Evolutionary conservation across 2,888 invertebrate genomes (phyloP), one percentile per base, ranked within the genome.

Genomic region (Phasia obesa): DNA sequence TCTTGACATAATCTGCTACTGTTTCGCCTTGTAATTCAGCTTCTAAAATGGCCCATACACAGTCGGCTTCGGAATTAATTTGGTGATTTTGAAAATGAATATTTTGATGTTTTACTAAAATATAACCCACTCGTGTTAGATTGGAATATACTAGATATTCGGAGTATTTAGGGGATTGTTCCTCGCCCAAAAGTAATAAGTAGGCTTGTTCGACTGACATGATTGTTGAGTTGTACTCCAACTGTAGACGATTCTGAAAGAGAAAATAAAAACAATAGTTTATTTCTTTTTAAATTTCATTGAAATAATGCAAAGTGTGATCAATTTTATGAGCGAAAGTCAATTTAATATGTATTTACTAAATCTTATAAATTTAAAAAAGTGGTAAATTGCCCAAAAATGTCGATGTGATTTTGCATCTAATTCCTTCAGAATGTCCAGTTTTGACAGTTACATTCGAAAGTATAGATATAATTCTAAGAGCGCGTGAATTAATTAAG

Each of bases 121-220:
- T 90, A 42, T 90, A 91, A 0, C 91, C 91, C 4, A 87, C 86
- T 0, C 90, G 88, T n/a, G 89, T 87, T 11, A 91, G 82, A 9
- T 87, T 84, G 0, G 91, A 90, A 75, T 91, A 91, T 2, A 90
- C 88, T 0, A 91, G 81, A 79, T 91, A 91, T 60, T 88, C 87
- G 9, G 87, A 85, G 64, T 86, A 90, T 55, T 88, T 89, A 0
- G 84, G 69, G 19, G 86, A 88, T 6, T 86, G 62, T 9, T 84
- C 69, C 70, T 90, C 88, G 0, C 89, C 91, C 0, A 91, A 85
- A 3, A 91, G 76, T 11, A 91, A 65, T 0, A 87, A 51, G 67
- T 91, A 91, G 0, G 89, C 90, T 69, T 91, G 91, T 57, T 91
- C 91, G 2, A 91, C 79, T 0, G 91, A 90, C 0, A 90, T 85